Evolutionary conservation across 2,888 invertebrate species (phyloP).

Genomic region (Notocelia uddmanniana): DNA sequence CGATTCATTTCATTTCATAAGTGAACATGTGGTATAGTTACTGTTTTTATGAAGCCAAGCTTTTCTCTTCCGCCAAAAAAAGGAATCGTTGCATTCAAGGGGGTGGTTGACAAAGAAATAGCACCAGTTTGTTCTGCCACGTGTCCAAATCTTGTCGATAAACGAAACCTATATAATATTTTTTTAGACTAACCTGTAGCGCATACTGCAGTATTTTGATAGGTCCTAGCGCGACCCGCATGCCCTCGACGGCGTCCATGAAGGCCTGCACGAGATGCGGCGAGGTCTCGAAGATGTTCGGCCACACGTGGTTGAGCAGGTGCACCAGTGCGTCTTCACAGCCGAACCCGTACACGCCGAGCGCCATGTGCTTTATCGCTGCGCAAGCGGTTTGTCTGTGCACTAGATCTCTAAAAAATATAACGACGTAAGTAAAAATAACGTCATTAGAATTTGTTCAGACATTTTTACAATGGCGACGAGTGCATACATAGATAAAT

Average conservation of each 20-base stretch:
- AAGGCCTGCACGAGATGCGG: conserved; percentile 99
- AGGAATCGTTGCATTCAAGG: too few relatives aligned
- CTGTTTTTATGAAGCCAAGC: too few relatives aligned
- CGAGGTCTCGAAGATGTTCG: conserved; percentile 99
- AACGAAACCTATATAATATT: not conserved
- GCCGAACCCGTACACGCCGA: conserved; percentile 99
- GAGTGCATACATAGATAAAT: too few relatives aligned
- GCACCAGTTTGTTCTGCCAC: too few relatives aligned
- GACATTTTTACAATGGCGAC: too few relatives aligned
- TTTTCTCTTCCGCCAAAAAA: too few relatives aligned
- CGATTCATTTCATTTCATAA: too few relatives aligned
- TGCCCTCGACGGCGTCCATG: conserved; percentile 99
- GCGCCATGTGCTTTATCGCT: conserved; percentile 99
- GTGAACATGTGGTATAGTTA: too few relatives aligned
- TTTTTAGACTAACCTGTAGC: conserved; percentile 89
- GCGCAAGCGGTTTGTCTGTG: conserved; percentile 99
- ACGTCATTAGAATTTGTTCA: too few relatives aligned
- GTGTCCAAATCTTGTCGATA: too few relatives aligned
- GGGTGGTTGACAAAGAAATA: too few relatives aligned
- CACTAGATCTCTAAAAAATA: conserved; percentile 92
- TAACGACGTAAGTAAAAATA: too few relatives aligned
- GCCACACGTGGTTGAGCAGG: conserved; percentile 99
- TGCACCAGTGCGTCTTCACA: conserved; percentile 99
- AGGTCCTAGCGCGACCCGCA: conserved; percentile 98
- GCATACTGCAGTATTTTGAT: conserved; percentile 98